A percentile compares a stretch with the other conserved stretches of the same genome.
phyloP scores from a whole-genome alignment of 1,140 invertebrate species.

The Cydia amplana region DNA sequence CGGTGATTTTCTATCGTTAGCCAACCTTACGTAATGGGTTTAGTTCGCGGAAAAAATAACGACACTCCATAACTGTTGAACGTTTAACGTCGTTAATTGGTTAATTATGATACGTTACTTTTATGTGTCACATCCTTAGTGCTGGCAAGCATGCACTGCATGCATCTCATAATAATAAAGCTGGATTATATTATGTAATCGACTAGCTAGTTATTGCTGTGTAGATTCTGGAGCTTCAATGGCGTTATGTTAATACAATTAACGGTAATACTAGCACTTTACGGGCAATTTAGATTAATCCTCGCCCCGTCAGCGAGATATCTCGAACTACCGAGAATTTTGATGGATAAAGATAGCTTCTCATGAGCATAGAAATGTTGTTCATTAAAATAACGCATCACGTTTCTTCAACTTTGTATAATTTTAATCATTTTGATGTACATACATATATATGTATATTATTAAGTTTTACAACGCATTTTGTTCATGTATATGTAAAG shows the following conservation, averaged over 20 bases:
- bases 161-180: not conserved
- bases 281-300: constrained; percentile 28
- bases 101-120: constrained; percentile 27
- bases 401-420: not conserved
- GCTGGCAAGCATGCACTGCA: not conserved
- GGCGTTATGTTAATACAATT: constrained; percentile 20
- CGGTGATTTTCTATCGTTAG: constrained; percentile 42
- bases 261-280: constrained; percentile 13
- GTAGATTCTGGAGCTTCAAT: constrained; percentile 9
- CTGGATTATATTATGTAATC: not conserved
- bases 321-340: constrained; percentile 23
- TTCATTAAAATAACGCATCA: not conserved
- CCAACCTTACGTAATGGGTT: constrained; percentile 18
- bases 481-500: no score
- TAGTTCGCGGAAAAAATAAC: constrained; percentile 29
- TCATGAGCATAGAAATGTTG: not conserved
- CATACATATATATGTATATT: not conserved
- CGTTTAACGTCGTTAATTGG: constrained; percentile 25
- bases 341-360: constrained; percentile 14
- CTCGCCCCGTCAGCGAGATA: not conserved
- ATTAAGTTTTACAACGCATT: not conserved
- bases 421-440: not conserved
- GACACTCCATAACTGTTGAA: constrained; percentile 24
- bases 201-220: not conserved
- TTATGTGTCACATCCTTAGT: constrained; percentile 29